Evolutionary conservation across 2,797 vertebrate species (phyloP).

Genomic region (Bradypodion ventrale): DNA sequence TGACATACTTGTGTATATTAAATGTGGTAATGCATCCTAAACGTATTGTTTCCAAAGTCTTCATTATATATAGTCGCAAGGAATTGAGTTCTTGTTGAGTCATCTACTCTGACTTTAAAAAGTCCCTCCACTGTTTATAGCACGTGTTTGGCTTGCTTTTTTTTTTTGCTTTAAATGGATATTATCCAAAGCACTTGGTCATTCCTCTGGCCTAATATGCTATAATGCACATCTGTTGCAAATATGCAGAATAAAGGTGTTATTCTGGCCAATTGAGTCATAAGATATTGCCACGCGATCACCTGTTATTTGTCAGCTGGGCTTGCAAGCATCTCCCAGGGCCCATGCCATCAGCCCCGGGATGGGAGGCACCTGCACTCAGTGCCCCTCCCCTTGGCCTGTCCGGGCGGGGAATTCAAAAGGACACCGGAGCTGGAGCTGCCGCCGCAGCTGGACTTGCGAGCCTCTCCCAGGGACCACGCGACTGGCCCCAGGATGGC

Average conservation of each 20-base stretch:
- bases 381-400: no score
- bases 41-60: neutral
- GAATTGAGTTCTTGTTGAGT: neutral
- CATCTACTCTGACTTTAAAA: neutral
- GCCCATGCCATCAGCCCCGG: no score
- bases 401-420: no score
- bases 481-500: no score
- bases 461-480: no score
- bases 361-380: no score
- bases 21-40: neutral
- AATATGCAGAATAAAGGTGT: neutral
- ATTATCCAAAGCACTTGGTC: neutral
- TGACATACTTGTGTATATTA: neutral
- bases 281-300: no score
- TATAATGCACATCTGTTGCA: neutral
- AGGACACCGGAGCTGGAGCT: no score
- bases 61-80: neutral
- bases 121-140: neutral
- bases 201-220: neutral
- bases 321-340: no score
- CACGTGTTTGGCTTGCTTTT: neutral
- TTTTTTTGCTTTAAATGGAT: neutral
- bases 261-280: no score
- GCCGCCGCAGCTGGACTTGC: no score
- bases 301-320: no score